Evolutionary conservation across 2,888 invertebrate species (phyloP).

Genomic region (Callimorpha dominula): DNA sequence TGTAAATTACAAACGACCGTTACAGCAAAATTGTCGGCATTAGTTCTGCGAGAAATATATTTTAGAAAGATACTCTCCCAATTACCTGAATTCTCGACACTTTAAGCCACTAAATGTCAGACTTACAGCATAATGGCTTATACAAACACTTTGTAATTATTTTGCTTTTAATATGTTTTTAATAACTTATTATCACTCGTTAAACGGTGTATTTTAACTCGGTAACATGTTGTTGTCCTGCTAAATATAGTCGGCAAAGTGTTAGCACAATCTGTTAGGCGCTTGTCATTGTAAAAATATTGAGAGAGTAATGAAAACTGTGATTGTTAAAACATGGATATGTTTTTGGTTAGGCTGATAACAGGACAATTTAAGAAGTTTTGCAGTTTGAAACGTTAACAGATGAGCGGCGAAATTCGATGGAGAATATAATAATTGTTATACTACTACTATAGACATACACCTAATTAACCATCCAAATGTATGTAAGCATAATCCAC

Average conservation of each 20-base stretch:
- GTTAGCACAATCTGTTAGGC: background rate
- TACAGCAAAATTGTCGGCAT: background rate
- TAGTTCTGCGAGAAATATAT: background rate
- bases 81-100: background rate
- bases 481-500: conserved; percentile 15
- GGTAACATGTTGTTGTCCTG: background rate
- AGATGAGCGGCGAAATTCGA: background rate
- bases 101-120: background rate
- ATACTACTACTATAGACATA: background rate
- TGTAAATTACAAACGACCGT: background rate
- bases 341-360: background rate
- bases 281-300: background rate
- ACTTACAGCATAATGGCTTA: background rate
- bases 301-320: background rate
- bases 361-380: background rate
- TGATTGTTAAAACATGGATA: background rate
- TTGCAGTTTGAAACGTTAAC: background rate
- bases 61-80: background rate
- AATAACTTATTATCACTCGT: background rate
- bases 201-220: no score
- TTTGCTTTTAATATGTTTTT: conserved; percentile 4
- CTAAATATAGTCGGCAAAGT: background rate
- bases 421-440: background rate
- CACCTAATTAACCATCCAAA: conserved; percentile 17
- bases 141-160: conserved; percentile 1